Evolutionary conservation across 2,113 vertebrate species (phyloP).

Genomic region (Lonchura striata): DNA sequence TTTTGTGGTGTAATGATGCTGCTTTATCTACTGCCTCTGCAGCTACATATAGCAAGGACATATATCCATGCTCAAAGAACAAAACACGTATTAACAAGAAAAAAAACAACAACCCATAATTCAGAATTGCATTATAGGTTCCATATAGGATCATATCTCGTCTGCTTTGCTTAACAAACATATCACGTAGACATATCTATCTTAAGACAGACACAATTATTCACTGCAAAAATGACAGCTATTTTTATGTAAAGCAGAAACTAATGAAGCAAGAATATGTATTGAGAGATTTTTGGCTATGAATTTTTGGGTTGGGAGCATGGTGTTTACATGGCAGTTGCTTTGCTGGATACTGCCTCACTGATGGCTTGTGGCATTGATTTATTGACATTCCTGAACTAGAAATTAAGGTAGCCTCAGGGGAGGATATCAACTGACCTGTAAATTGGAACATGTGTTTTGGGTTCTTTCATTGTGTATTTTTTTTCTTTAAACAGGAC

Average conservation of each 20-base stretch:
- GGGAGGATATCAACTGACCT: conserved; percentile 52
- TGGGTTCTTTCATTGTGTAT: neutral
- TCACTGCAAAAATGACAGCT: neutral
- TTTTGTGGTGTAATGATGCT: neutral
- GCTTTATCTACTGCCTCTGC: neutral
- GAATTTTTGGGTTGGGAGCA: fast-evolving
- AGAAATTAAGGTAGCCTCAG: conserved; percentile 17
- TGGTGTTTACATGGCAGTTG: neutral
- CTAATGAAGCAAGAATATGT: conserved; percentile 2
- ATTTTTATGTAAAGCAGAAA: conserved; percentile 19
- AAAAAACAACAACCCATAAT: neutral
- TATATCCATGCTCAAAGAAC: neutral
- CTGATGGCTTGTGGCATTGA: conserved; percentile 37
- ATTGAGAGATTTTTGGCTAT: neutral
- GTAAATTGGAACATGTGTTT: conserved; percentile 42
- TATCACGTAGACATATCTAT: neutral
- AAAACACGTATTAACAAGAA: neutral
- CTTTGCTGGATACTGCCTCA: neutral
- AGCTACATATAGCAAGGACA: neutral
- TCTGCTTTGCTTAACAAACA: neutral
- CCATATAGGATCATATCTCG: neutral
- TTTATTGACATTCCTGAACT: neutral
- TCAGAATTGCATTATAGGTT: neutral
- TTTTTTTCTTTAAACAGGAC: neutral
- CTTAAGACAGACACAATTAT: conserved; percentile 7